Evolutionary conservation across 1,140 invertebrate species (phyloP).

Genomic region (Drosophila bocki): DNA sequence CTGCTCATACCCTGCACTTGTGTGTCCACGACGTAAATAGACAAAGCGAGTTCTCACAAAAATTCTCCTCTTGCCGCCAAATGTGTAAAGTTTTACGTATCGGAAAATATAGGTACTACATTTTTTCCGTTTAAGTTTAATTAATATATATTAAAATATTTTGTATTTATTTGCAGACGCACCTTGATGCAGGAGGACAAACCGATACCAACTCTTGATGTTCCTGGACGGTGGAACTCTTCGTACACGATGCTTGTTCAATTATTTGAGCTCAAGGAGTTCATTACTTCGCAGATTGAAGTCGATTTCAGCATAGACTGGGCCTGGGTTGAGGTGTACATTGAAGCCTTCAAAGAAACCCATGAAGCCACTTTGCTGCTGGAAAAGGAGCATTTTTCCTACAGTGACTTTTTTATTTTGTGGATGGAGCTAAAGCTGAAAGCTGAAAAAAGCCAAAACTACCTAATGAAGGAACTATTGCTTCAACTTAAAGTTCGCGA

Average conservation of each 20-base stretch:
- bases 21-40: slow-evolving; percentile 26
- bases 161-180: slow-evolving; percentile 9
- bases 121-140: background rate
- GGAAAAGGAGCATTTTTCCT: slow-evolving; percentile 7
- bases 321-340: slow-evolving; percentile 13
- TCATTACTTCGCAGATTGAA: background rate
- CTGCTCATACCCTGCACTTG: slow-evolving; percentile 26
- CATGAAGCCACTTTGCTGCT: slow-evolving; percentile 8
- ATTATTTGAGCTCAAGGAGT: slow-evolving; percentile 22
- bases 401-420: slow-evolving; percentile 8
- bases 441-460: slow-evolving; percentile 23
- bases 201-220: slow-evolving; percentile 18
- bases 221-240: slow-evolving; percentile 17
- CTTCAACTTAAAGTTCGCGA: slow-evolving; percentile 11
- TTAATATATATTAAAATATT: background rate
- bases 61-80: slow-evolving; percentile 10
- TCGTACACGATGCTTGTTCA: slow-evolving; percentile 19
- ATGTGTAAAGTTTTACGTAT: slow-evolving; percentile 3
- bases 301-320: slow-evolving; percentile 6
- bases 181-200: slow-evolving; percentile 19
- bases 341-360: slow-evolving; percentile 12
- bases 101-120: slow-evolving; percentile 14
- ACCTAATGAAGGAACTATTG: slow-evolving; percentile 12
- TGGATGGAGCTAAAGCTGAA: slow-evolving; percentile 37
- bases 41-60: slow-evolving; percentile 13